Evolutionary conservation across 1,140 invertebrate species (phyloP), one percentile per base, ranked within the genome.

Genomic region (Cydia pomonella): DNA sequence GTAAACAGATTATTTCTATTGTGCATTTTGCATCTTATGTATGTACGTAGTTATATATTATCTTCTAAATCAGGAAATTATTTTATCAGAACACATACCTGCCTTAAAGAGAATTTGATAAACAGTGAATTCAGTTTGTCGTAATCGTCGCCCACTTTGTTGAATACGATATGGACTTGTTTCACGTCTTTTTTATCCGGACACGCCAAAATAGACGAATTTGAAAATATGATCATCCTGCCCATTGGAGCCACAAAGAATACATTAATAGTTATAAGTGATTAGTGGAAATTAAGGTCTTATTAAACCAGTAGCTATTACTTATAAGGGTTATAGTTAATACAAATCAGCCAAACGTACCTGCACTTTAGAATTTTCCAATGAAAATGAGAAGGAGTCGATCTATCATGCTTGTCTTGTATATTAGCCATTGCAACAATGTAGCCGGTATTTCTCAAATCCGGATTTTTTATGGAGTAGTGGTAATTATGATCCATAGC

Each of bases 361-460:
- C 93, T 92, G 86, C 92, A 93, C 80, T 93, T 93, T 38, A 93
- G 82, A 76, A 93, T 90, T 89, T 92, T 92, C 88, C 90, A 92
- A 75, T 93, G 92, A 77, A 86, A 93, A 79, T 90, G 78, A 13
- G 92, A 90, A 9, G 90, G 89, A 3, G 90, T 80, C 63, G 89
- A 93, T 75, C 84, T 85, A 76, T 93, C 91, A 74, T 89, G 91
- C 75, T 93, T 92, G 72, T 92, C 89, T 10, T 82, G 77, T 63
- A 89, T 72, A 84, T 90, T 87, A 38, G 91, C 91, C 21, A 79
- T 81, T 64, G 84, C 88, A 66, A 79, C 74, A 44, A 92, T 74
- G 72, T 92, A 90, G 1, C 91, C 87, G 16, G 91, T 76, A 41
- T 80, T 80, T 62, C 82, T 74, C 25, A 89, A 87, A 77, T 84